A percentile compares a stretch with the other conserved stretches of the same genome.
Conservation (phyloP, 30 jellyfish, hydroid and myxozoan species). For the Chrysaora quinquecirrha region DNA sequence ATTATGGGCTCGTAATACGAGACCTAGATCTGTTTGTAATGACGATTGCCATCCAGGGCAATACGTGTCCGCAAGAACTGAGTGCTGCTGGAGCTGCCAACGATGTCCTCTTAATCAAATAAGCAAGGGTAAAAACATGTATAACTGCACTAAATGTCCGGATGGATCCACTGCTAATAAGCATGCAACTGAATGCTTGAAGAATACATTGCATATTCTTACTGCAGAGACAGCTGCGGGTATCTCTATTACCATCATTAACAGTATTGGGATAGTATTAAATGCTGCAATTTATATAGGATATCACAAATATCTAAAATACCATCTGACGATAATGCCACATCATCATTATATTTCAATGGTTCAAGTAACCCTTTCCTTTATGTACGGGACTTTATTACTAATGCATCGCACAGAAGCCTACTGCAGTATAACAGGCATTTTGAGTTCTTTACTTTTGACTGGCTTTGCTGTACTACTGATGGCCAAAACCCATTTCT, state of each 20-base stretch:
- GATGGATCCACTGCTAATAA: conserved; percentile 62
- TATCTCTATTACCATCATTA: conserved; percentile 42
- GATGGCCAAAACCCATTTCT: conserved; percentile 50
- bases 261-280: conserved; percentile 50
- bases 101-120: conserved; percentile 51
- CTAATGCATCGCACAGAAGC: conserved; percentile 1
- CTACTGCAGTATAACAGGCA: conserved; percentile 46
- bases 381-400: conserved; percentile 30
- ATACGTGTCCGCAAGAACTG: conserved; percentile 65
- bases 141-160: conserved; percentile 69
- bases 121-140: conserved; percentile 56
- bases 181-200: conserved; percentile 53
- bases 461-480: conserved; percentile 57
- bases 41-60: conserved; percentile 79
- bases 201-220: conserved; percentile 39
- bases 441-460: conserved; percentile 12
- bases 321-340: neutral
- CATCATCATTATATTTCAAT: conserved; percentile 23
- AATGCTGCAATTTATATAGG: conserved; percentile 23
- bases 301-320: conserved; percentile 5
- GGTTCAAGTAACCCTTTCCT: conserved; percentile 28
- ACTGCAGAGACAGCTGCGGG: conserved; percentile 66
- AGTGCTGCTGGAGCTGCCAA: conserved; percentile 93
- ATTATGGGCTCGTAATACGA: conserved; percentile 41
- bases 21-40: conserved; percentile 80